phyloP scores from a whole-genome alignment of 2,797 vertebrate species.

The Falco biarmicus region DNA sequence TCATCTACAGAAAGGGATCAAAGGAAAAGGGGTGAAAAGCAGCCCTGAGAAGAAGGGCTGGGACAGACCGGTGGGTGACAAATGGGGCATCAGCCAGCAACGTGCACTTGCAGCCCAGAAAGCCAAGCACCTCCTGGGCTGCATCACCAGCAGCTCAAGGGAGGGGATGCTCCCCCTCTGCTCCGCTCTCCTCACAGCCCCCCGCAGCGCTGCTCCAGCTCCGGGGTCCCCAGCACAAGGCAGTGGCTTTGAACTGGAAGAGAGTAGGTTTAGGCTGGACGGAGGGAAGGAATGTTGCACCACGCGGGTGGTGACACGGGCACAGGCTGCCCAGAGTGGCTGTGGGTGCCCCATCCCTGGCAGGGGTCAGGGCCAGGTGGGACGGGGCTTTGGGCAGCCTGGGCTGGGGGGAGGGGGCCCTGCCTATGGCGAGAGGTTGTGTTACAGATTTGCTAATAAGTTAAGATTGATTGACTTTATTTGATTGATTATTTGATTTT shows the following conservation, averaged over 20 bases:
- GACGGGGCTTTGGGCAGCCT: no score
- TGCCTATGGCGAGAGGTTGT: no score
- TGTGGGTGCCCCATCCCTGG: no score
- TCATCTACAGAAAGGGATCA: not conserved
- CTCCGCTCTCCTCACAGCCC: not conserved
- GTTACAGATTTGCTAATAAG: no score
- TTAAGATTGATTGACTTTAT: no score
- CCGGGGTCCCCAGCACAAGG: not conserved
- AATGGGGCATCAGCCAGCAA: not conserved
- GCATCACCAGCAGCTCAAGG: not conserved
- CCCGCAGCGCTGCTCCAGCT: not conserved
- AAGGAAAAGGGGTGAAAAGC: not conserved
- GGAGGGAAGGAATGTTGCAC: fast-evolving
- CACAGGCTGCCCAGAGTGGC: no score
- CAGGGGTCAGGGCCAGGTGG: no score
- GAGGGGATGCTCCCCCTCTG: not conserved
- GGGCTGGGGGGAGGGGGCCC: no score
- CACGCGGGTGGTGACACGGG: not conserved
- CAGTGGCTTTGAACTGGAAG: no score
- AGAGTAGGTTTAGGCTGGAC: fast-evolving
- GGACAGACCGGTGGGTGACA: no score
- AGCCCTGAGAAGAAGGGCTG: not conserved
- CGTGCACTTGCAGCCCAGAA: no score
- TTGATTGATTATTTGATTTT: no score
- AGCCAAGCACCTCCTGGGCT: not conserved